Conservation (phyloP, 1,140 invertebrate species). For the Drosophila ambigua region DNA sequence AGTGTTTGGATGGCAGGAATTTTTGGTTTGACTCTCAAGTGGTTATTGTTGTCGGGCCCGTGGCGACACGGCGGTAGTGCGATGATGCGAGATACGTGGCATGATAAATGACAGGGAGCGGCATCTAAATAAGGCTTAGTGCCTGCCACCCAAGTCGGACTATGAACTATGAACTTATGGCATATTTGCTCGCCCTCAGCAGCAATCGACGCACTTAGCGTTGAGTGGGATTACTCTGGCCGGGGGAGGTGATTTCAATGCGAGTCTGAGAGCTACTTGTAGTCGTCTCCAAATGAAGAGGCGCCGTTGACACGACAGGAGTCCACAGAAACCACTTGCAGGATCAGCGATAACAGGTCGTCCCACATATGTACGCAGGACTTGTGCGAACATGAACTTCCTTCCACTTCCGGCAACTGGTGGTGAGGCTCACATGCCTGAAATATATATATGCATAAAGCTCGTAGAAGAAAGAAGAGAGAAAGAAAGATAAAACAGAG, state of each 20-base stretch:
- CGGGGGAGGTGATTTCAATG: conserved; percentile 52
- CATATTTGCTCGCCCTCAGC: conserved; percentile 56
- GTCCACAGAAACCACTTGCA: conserved; percentile 28
- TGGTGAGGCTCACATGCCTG: too few relatives aligned
- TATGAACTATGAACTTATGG: conserved; percentile 48
- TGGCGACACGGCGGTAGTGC: conserved; percentile 36
- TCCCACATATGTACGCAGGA: background rate
- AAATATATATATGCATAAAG: too few relatives aligned
- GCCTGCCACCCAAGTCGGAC: conserved; percentile 10
- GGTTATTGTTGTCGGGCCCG: conserved; percentile 70
- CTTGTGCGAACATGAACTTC: conserved; percentile 36
- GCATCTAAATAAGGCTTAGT: conserved; percentile 57
- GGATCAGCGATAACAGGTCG: conserved; percentile 40
- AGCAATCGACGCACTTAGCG: conserved; percentile 66
- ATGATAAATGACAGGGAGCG: conserved; percentile 64
- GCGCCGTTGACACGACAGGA: conserved; percentile 37
- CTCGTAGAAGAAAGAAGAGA: too few relatives aligned
- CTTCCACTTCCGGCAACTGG: conserved; percentile 8
- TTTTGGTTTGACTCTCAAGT: conserved; percentile 60
- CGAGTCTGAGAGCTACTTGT: conserved; percentile 34
- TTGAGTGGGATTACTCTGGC: conserved; percentile 39
- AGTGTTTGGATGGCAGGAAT: conserved; percentile 40
- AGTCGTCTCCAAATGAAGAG: conserved; percentile 19
- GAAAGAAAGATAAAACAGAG: too few relatives aligned
- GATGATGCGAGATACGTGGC: conserved; percentile 23